phyloP scores from a whole-genome alignment of 2,113 vertebrate species.

The Leucoraja erinaceus region DNA sequence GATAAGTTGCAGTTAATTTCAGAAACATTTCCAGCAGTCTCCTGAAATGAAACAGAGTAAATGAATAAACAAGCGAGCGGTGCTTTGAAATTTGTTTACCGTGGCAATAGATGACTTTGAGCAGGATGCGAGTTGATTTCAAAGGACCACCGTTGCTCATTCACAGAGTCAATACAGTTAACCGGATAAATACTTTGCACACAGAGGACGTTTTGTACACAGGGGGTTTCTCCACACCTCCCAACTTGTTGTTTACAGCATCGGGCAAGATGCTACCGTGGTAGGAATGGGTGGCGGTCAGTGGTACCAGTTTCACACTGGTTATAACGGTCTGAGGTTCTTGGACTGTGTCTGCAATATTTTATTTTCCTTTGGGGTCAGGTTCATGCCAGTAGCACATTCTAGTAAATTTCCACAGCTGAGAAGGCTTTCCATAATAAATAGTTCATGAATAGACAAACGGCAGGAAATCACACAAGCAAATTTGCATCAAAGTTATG shows the following conservation, averaged over 20 bases:
- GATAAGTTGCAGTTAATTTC: background rate
- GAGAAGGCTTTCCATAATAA: background rate
- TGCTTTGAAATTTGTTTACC: background rate
- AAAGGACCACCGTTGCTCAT: background rate
- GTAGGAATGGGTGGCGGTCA: background rate
- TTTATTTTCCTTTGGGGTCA: background rate
- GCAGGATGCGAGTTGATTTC: background rate
- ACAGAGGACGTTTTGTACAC: background rate
- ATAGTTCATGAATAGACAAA: background rate
- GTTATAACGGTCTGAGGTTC: background rate
- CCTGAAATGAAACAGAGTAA: conserved; percentile 4
- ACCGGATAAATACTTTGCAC: background rate
- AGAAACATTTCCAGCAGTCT: background rate
- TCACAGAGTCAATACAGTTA: background rate
- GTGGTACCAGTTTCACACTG: background rate
- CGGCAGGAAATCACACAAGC: background rate
- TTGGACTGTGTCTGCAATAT: background rate
- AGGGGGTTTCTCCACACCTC: background rate
- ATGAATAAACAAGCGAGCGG: conserved; percentile 2
- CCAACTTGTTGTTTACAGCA: background rate
- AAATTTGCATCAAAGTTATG: conserved; percentile 12
- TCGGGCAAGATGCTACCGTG: background rate
- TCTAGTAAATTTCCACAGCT: background rate
- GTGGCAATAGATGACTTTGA: background rate
- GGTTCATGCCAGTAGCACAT: background rate